A percentile compares a stretch with the other conserved stretches of the same genome.
phyloP scores from a whole-genome alignment of 2,888 invertebrate genomes.

The Cephus sareptanus region DNA sequence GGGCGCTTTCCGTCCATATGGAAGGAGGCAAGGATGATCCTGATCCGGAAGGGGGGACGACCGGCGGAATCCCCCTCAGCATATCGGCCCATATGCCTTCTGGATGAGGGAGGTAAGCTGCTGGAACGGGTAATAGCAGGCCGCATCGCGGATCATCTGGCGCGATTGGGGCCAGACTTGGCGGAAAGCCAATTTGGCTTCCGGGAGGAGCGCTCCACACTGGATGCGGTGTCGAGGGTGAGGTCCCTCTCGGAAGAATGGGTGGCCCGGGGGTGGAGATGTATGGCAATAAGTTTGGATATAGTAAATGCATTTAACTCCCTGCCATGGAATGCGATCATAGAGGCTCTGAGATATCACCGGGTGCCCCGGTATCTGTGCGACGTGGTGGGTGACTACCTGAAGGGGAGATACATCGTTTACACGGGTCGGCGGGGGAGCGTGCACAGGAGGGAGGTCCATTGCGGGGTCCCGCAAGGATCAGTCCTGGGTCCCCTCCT shows the following conservation, averaged over 20 bases:
- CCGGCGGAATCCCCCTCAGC: not conserved
- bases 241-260: not conserved
- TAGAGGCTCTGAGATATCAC: not conserved
- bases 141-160: not conserved
- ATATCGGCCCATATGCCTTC: not conserved
- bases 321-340: not conserved
- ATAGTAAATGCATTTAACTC: conserved; percentile 2
- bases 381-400: not conserved
- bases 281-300: not conserved
- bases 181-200: not conserved
- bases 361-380: not conserved
- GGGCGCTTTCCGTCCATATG: not conserved
- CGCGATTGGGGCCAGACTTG: not conserved
- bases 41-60: not conserved
- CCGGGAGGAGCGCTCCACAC: not conserved
- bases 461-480: not conserved
- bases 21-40: not conserved
- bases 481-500: not conserved
- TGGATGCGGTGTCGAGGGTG: not conserved
- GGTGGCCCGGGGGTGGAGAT: no score
- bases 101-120: not conserved
- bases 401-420: not conserved
- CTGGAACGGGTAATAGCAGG: not conserved
- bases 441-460: not conserved
- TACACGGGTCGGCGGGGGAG: not conserved